Percentiles rank a stretch among this genome's conserved stretches.
Evolutionary conservation across 2,113 vertebrate species (phyloP).

Genomic region (Tyrannus savana): DNA sequence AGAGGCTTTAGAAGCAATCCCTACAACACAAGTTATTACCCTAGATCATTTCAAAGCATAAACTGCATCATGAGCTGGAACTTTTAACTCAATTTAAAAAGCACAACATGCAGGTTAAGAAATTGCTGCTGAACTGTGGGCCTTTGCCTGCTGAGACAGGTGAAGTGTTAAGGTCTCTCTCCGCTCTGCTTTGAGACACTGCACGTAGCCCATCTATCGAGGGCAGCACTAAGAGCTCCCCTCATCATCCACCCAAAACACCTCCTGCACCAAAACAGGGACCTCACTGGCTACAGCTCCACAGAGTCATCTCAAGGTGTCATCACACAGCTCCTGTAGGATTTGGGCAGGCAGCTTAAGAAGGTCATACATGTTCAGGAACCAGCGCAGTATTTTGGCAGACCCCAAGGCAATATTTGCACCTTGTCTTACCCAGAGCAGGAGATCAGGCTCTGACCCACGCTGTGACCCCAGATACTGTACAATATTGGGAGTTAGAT

Average conservation of each 20-base stretch:
- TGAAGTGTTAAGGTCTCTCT: not conserved
- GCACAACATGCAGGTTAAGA: not conserved
- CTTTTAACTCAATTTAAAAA: not conserved
- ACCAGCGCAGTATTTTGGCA: not conserved
- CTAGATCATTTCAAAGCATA: not conserved
- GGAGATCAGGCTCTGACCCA: not conserved
- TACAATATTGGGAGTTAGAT: rapidly evolving
- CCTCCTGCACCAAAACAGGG: not conserved
- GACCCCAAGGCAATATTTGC: not conserved
- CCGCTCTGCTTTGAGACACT: not conserved
- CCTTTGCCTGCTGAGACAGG: not conserved
- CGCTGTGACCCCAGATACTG: not conserved
- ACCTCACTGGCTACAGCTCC: not conserved
- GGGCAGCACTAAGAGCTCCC: not conserved
- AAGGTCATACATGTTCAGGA: not conserved
- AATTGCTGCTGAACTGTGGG: not conserved
- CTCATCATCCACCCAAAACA: not conserved
- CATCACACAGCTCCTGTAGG: not conserved
- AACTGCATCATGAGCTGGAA: not conserved
- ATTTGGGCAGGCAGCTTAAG: not conserved
- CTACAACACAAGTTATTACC: not conserved
- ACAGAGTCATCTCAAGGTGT: rapidly evolving
- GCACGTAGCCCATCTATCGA: rapidly evolving
- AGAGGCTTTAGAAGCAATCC: not conserved
- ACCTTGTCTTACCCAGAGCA: not conserved